Evolutionary conservation across 2,888 invertebrate genomes (phyloP), one percentile per base, ranked within the genome.

Genomic region (Trachelus tabidus): DNA sequence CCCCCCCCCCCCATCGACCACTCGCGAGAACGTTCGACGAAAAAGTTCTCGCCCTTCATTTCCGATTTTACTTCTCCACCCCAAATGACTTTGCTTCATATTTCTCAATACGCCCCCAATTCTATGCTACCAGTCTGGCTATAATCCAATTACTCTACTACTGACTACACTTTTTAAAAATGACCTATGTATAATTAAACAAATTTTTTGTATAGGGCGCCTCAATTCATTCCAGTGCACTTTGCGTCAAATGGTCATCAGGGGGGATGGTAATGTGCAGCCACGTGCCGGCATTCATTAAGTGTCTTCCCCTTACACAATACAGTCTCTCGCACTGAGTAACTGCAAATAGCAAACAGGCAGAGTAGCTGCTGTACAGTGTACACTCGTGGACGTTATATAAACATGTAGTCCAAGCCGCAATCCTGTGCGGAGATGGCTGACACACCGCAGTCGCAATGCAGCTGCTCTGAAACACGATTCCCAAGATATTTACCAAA

Each of bases 311-410:
- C 11, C 30, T 33, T 69, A 33, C 30, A 69, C 23, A 69, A 69
- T 33, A 12, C 69, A 31, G 30, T 69, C 69, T 69, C 69, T 69
- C 15, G n/a, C 30, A 30, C 81, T 85, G 87, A 87, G 85, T 87
- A 85, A 87, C 85, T 85, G 87, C 83, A 87, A 87, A 87, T 85
- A 86, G 85, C 85, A 87, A 87, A 87, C 87, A 86, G 81, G 69
- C 69, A 33, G 31, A 33, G 33, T 30, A 69, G 33, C 31, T 69
- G 15, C 69, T 69, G 69, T 33, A 33, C 81, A 77, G 75, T 81
- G 81, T 83, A 81, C 83, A 84, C 81, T 80, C 81, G 76, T 78
- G 80, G 78, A 79, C 77, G 77, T 76, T 82, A 81, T 86, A 86
- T 82, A 86, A 84, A 86, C 80, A 86, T 79, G 78, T 82, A 79